These are phyloP conservation scores for Protomyctophum bolini DNA, from an alignment of 2,113 vertebrate species.

Conservation along the genomic window DNA sequence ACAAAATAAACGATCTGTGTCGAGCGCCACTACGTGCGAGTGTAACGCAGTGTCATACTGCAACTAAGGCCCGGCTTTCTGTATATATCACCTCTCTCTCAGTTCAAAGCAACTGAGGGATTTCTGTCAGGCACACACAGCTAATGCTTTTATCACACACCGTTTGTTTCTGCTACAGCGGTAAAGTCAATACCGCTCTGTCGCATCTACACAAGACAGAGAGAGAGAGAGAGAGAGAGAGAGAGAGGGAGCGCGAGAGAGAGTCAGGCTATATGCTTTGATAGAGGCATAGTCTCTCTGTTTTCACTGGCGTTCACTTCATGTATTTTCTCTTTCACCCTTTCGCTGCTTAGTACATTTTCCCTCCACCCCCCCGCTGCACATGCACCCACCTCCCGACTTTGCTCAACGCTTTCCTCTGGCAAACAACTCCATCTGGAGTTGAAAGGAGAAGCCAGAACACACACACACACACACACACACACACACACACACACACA, in stretches of 20 bases:
- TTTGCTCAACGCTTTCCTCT: conserved; percentile 44
- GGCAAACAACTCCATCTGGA: conserved; percentile 51
- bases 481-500: too few relatives aligned
- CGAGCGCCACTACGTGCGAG: too few relatives aligned
- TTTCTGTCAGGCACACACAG: conserved; percentile 25
- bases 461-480: too few relatives aligned
- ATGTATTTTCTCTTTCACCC: conserved; percentile 23
- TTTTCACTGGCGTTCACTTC: conserved; percentile 5
- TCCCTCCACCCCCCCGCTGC: conserved; percentile 22
- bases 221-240: conserved; percentile 1
- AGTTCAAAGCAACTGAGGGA: conserved; percentile 25
- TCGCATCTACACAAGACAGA: conserved; percentile 20
- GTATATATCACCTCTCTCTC: conserved; percentile 18
- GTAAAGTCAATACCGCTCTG: conserved; percentile 41
- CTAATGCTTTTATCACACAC: conserved; percentile 41
- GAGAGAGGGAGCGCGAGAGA: not conserved
- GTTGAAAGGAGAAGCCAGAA: conserved; percentile 33
- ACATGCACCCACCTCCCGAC: conserved; percentile 1
- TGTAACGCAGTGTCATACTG: not conserved
- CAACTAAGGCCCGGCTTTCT: conserved; percentile 19
- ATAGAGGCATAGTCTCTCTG: not conserved
- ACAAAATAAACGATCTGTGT: too few relatives aligned
- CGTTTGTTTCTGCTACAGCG: conserved; percentile 44
- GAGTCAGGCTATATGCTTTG: not conserved
- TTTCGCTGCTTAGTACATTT: not conserved